Conservation (phyloP, 2,888 invertebrate genomes). For the Timandra comae region DNA sequence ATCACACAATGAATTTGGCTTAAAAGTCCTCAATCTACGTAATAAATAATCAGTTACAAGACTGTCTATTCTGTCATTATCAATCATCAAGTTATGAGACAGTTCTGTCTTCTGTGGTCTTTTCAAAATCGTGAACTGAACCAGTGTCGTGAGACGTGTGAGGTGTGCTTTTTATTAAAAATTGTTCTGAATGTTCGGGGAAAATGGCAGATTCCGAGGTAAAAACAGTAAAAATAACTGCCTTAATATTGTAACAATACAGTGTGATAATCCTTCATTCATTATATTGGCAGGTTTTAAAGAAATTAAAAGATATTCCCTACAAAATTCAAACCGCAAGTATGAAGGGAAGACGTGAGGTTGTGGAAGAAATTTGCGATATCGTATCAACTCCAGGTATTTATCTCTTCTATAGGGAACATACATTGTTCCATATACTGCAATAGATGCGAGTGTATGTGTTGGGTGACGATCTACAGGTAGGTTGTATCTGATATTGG, state of each 20-base stretch:
- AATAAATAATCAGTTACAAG: too few relatives aligned
- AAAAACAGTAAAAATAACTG: conserved; percentile 27
- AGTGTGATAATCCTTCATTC: conserved; percentile 7
- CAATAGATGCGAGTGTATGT: conserved; percentile 6
- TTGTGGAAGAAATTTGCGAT: conserved; percentile 81
- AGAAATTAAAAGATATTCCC: conserved; percentile 84
- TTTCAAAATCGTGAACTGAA: too few relatives aligned
- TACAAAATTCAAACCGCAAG: conserved; percentile 84
- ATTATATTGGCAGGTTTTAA: conserved; percentile 73
- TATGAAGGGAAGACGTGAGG: conserved; percentile 81
- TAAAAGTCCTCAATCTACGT: too few relatives aligned
- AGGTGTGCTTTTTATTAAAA: conserved; percentile 28
- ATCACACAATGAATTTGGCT: too few relatives aligned
- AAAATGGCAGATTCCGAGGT: conserved; percentile 85
- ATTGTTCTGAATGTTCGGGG: conserved; percentile 47
- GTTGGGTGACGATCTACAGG: conserved; percentile 12
- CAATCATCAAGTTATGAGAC: too few relatives aligned
- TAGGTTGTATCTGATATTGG: conserved; percentile 24
- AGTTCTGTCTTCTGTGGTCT: too few relatives aligned
- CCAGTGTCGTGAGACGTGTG: conserved; percentile 41
- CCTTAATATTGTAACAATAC: conserved; percentile 7
- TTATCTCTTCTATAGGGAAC: conserved; percentile 2
- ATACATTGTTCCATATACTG: neutral
- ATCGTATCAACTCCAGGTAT: conserved; percentile 85
- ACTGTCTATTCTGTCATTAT: too few relatives aligned